Base-by-base conservation (phyloP, 1,140 invertebrate genomes). In the Panulirus ornatus region DNA sequence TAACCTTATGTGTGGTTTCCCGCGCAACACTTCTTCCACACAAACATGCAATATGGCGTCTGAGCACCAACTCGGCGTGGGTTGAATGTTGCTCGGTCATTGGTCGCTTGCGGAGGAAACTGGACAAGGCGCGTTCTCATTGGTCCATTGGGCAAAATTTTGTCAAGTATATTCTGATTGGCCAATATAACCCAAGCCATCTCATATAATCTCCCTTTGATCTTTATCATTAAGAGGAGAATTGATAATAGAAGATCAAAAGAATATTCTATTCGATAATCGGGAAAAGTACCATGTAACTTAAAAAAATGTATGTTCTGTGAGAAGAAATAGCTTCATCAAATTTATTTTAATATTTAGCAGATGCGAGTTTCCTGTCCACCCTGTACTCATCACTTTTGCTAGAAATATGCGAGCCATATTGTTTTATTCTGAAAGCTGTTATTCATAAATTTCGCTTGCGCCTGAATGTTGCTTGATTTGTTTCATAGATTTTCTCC, bases 31-130 rank as follows among this genome's bases (percentile, higher is more conserved):
- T 47, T 38, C 3, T 66, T 38, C 54, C 19, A 78, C n/a, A 27
- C 76, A 79, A 71, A 84, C 82, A 84, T 30, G 9, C 63, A 71
- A 84, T 44, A 84, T 71, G 63, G 82, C 63, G 63, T 9, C 22
- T n/a, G 36, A 19, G 38, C 36, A 27, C 22, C 8, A 1, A 22
- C 1, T 40, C 34, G 16, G 38, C 19, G 0, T 2, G 38, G 14
- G 11, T 14, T 76, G 73, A 38, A 38, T 19, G 30, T 22, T n/a
- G 30, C 73, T n/a, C 44, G 38, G 5, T 19, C 5, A 76, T 42
- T 76, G 73, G 73, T n/a, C 38, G 73, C 19, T 2, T 16, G 19
- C 8, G 38, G 9, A 19, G 16, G 14, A 44, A 3, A 27, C n/a
- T 34, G 42, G 14, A 34, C 40, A 27, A 9, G 42, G 42, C 40